phyloP scores from a whole-genome alignment of 2,113 vertebrate genomes.

The Globicephala melas region DNA sequence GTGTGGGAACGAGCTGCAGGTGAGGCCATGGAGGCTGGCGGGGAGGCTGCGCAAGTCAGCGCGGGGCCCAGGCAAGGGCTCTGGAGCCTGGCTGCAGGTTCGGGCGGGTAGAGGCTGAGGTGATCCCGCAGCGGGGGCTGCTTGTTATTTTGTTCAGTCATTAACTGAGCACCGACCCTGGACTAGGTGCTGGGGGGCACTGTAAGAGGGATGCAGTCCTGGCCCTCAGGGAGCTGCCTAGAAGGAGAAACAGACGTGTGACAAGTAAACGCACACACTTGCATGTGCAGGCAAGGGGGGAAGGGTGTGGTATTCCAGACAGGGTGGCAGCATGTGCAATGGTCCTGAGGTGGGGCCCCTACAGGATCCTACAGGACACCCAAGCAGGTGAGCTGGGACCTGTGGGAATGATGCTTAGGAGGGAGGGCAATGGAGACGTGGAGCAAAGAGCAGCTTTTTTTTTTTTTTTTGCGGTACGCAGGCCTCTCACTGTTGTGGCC shows the following conservation, averaged over 20 bases:
- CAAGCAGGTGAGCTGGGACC: background rate
- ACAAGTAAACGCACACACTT: background rate
- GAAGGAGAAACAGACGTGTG: background rate
- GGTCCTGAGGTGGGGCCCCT: background rate
- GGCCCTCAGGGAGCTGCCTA: background rate
- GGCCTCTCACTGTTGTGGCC: too few species aligned
- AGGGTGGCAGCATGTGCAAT: background rate
- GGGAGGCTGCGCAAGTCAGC: background rate
- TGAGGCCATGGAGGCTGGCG: constrained; percentile 51
- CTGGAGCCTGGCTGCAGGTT: background rate
- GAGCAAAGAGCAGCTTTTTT: background rate
- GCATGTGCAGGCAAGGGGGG: fast-evolving
- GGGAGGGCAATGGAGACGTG: background rate
- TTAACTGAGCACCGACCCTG: background rate
- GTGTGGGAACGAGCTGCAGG: constrained; percentile 92
- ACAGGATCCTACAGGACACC: background rate
- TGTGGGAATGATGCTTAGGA: background rate
- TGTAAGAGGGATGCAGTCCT: background rate
- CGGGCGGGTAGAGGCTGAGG: background rate
- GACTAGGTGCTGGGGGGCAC: background rate
- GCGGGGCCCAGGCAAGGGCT: fast-evolving
- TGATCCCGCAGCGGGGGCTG: background rate
- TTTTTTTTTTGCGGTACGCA: too few species aligned
- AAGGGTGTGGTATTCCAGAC: background rate
- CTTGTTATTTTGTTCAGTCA: background rate